phyloP scores from a whole-genome alignment of 2,797 vertebrate genomes.

The Erethizon dorsatum region DNA sequence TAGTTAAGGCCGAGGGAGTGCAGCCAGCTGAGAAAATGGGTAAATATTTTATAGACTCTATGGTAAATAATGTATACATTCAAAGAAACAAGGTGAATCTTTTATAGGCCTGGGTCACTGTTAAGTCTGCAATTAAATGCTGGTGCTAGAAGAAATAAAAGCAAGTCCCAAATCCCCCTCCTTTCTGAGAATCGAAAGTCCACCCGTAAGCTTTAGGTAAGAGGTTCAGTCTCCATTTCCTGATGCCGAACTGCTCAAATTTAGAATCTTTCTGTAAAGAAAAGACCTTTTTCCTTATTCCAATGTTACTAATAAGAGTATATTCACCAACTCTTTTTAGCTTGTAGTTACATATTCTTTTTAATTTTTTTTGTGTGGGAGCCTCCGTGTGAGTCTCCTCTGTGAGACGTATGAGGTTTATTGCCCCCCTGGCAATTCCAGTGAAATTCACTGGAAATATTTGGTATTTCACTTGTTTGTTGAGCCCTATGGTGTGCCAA shows the following conservation, averaged over 20 bases:
- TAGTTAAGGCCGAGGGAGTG: constrained; percentile 76
- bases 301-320: not conserved
- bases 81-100: constrained; percentile 84
- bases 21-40: constrained; percentile 77
- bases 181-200: constrained; percentile 48
- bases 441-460: not conserved
- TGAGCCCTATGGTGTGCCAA: not conserved
- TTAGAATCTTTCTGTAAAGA: constrained; percentile 57
- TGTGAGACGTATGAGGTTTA: not conserved
- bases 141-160: constrained; percentile 77
- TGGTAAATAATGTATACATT: constrained; percentile 85
- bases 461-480: constrained; percentile 47
- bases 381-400: constrained; percentile 4
- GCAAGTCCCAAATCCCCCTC: constrained; percentile 42
- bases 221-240: constrained; percentile 30
- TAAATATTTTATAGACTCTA: constrained; percentile 85
- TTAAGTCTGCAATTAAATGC: constrained; percentile 84
- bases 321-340: not conserved
- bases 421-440: constrained; percentile 8
- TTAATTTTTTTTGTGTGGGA: not conserved
- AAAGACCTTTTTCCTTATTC: not conserved
- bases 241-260: constrained; percentile 10
- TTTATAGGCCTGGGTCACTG: constrained; percentile 73
- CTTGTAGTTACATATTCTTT: not conserved
- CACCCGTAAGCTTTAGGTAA: constrained; percentile 28